Percentiles rank a stretch among this genome's conserved stretches.
Conservation (phyloP, 2,113 vertebrate genomes). For the Mustelus asterias region DNA sequence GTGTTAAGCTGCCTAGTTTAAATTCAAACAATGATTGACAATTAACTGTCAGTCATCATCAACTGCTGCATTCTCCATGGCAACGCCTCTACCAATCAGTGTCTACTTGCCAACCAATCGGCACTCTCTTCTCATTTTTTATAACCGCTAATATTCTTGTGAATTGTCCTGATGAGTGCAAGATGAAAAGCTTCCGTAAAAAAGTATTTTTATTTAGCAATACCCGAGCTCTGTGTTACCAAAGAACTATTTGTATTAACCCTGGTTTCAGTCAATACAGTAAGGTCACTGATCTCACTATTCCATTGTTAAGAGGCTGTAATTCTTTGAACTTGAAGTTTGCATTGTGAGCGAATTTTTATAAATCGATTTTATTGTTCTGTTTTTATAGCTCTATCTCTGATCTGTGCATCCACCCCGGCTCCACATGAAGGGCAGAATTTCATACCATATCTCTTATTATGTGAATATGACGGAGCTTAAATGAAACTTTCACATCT, state of each 20-base stretch:
- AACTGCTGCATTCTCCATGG: too few relatives aligned
- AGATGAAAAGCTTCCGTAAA: too few relatives aligned
- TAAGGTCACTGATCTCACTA: neutral
- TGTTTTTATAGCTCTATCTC: neutral
- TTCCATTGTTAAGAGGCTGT: neutral
- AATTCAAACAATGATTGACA: too few relatives aligned
- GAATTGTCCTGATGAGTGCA: too few relatives aligned
- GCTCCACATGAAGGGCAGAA: neutral
- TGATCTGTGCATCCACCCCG: neutral
- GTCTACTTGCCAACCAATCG: too few relatives aligned
- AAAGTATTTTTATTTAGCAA: too few relatives aligned
- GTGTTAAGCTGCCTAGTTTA: too few relatives aligned
- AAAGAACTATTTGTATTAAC: neutral
- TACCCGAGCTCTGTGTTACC: too few relatives aligned
- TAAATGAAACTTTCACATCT: neutral
- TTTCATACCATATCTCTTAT: neutral
- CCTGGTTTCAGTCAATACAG: neutral
- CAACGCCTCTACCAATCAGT: too few relatives aligned
- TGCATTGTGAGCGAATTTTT: neutral
- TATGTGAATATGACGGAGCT: neutral
- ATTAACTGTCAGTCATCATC: too few relatives aligned
- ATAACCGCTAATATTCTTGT: too few relatives aligned
- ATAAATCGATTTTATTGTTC: neutral
- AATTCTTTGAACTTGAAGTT: conserved; percentile 16
- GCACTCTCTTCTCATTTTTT: too few relatives aligned